Conservation (phyloP, 1,140 invertebrate genomes). For the Drosophila rhopaloa region DNA sequence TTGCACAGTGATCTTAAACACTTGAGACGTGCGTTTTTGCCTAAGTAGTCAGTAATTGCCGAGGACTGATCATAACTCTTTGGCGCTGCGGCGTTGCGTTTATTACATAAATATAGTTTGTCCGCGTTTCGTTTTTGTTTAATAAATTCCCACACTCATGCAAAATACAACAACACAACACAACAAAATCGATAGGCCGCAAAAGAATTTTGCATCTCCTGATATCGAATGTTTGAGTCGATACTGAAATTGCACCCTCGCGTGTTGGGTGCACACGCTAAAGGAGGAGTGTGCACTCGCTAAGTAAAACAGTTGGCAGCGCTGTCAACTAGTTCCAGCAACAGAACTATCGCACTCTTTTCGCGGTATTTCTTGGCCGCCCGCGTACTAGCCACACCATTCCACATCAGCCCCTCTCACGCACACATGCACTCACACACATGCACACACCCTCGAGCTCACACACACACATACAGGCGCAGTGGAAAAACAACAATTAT, state of each 20-base stretch:
- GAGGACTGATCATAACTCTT: slow-evolving; percentile 8
- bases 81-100: slow-evolving; percentile 17
- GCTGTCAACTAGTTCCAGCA: background rate
- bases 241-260: background rate
- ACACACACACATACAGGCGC: slow-evolving; percentile 10
- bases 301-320: too few species aligned
- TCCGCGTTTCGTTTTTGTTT: slow-evolving; percentile 33
- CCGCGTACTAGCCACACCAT: background rate
- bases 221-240: background rate
- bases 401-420: slow-evolving; percentile 16
- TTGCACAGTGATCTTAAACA: slow-evolving; percentile 5
- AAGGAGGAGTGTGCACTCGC: too few species aligned
- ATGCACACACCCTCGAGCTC: slow-evolving; percentile 8
- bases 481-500: slow-evolving; percentile 49
- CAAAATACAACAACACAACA: too few species aligned
- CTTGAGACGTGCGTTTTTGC: background rate
- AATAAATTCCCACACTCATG: slow-evolving; percentile 26
- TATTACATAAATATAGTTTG: slow-evolving; percentile 38
- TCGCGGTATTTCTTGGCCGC: background rate
- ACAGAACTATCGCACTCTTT: background rate
- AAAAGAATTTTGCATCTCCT: background rate
- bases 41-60: slow-evolving; percentile 1
- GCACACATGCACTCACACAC: slow-evolving; percentile 12
- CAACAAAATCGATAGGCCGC: too few species aligned
- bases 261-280: too few species aligned